phyloP scores from a whole-genome alignment of 2,888 invertebrate genomes.

The Mechanitis messenoides region DNA sequence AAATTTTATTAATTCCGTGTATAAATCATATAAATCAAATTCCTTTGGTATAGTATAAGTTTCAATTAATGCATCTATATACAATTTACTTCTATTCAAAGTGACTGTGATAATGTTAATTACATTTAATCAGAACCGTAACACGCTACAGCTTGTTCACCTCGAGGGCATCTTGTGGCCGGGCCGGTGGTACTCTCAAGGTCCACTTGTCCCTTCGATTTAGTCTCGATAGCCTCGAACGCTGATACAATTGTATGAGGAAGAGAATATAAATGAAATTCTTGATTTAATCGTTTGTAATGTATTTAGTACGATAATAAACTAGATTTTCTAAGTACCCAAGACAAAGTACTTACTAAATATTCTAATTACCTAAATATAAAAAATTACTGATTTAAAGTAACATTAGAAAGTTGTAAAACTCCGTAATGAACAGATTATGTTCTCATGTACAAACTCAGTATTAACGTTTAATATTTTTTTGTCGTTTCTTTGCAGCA shows the following conservation, averaged over 20 bases:
- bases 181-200: constrained; percentile 47
- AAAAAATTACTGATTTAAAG: not conserved
- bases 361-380: no score
- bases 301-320: no score
- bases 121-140: constrained; percentile 11
- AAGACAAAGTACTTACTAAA: no score
- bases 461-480: not conserved
- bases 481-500: not conserved
- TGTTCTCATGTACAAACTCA: constrained; percentile 1
- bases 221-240: constrained; percentile 56
- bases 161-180: constrained; percentile 52
- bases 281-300: no score
- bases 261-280: constrained; percentile 34
- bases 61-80: no score
- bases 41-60: no score
- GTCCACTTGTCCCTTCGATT: constrained; percentile 58
- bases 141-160: constrained; percentile 47
- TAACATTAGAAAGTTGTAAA: not conserved
- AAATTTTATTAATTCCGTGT: no score
- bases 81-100: no score
- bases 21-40: no score
- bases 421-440: constrained; percentile 1
- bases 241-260: constrained; percentile 36
- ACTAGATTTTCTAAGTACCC: no score
- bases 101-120: no score